These are phyloP conservation scores for Emydoidea blandingii DNA, from an alignment of 2,797 vertebrate species.

Conservation along the genomic window DNA sequence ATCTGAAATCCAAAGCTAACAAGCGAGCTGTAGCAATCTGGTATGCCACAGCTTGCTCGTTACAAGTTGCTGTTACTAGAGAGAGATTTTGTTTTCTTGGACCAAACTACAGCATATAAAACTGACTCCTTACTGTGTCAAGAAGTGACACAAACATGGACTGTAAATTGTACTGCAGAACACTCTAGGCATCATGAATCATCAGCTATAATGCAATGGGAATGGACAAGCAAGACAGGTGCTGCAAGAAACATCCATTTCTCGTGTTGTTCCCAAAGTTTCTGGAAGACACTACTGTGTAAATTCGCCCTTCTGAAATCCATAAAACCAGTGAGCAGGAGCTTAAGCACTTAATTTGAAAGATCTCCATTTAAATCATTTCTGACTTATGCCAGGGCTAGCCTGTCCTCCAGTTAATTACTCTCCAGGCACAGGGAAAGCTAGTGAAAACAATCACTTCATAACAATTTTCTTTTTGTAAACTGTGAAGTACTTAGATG, in stretches of 20 bases:
- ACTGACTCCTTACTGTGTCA: background rate
- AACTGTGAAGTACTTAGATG: slow-evolving; percentile 61
- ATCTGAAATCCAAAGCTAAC: background rate
- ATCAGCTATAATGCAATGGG: slow-evolving; percentile 7
- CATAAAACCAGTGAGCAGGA: slow-evolving; percentile 53
- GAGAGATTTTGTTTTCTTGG: background rate
- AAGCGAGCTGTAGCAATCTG: background rate
- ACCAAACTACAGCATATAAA: background rate
- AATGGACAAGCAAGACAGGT: slow-evolving; percentile 4
- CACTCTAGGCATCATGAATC: background rate
- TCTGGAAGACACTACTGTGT: slow-evolving; percentile 11
- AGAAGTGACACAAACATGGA: background rate
- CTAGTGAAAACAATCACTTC: slow-evolving; percentile 71
- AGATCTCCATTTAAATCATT: slow-evolving; percentile 50
- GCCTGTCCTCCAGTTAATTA: slow-evolving; percentile 69
- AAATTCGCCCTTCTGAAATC: slow-evolving; percentile 62
- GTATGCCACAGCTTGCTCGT: background rate
- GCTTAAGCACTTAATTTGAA: slow-evolving; percentile 68
- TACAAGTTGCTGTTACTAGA: background rate
- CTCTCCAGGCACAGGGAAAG: slow-evolving; percentile 54
- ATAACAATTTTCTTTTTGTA: slow-evolving; percentile 72
- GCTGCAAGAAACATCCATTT: background rate
- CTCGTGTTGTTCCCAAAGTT: slow-evolving; percentile 45
- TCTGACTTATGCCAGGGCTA: slow-evolving; percentile 53
- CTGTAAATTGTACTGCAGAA: background rate